These are phyloP conservation scores for Ruditapes philippinarum DNA, from an alignment of 1,140 invertebrate species.

Conservation along the genomic window DNA sequence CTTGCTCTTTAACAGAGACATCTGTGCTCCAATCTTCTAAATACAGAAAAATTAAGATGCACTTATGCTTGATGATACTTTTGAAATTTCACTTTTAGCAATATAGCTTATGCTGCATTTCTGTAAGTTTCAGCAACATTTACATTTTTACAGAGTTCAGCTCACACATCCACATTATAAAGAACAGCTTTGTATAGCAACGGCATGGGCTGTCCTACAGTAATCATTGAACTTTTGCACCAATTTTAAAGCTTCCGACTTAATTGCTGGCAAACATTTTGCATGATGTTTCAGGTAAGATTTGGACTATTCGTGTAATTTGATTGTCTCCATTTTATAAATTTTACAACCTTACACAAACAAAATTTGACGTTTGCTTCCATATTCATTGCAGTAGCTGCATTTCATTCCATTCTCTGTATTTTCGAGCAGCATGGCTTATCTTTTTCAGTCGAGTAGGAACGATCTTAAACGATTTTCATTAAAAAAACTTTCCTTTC, in stretches of 20 bases:
- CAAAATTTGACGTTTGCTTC: too few species aligned
- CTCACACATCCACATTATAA: conserved; percentile 35
- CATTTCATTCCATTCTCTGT: neutral
- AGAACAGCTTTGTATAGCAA: conserved; percentile 5
- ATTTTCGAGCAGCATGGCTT: neutral
- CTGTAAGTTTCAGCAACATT: conserved; percentile 38
- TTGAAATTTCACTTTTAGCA: conserved; percentile 40
- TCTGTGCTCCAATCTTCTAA: conserved; percentile 55
- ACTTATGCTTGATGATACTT: neutral
- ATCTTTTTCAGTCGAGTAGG: neutral
- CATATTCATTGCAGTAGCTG: neutral
- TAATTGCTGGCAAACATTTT: neutral
- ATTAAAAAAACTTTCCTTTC: neutral
- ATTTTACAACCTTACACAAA: neutral
- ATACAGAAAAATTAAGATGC: conserved; percentile 4
- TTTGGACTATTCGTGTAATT: neutral
- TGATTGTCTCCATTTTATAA: conserved; percentile 4
- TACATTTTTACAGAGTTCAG: conserved; percentile 10
- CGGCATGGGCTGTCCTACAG: conserved; percentile 28
- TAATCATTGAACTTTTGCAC: neutral
- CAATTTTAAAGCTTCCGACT: neutral
- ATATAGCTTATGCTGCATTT: conserved; percentile 33
- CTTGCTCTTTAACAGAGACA: conserved; percentile 39
- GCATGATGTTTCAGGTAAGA: neutral
- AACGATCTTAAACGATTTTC: neutral